A percentile compares a stretch with the other conserved stretches of the same genome.
Evolutionary conservation across 1,140 invertebrate species (phyloP).

Genomic region (Papilio xuthus): DNA sequence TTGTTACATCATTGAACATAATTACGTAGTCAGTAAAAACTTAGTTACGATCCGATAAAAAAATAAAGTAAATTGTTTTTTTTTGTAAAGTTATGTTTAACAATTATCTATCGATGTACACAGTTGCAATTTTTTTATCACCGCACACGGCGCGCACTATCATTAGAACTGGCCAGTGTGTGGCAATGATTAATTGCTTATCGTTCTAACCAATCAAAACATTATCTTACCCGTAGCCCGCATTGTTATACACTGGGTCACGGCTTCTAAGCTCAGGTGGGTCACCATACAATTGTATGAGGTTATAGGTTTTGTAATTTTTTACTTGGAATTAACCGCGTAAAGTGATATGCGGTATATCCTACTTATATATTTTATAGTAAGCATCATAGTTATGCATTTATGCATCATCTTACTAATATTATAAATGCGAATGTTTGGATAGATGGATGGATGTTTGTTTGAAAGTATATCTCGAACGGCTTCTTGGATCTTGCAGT

Average conservation of each 20-base stretch:
- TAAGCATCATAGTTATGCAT: no score
- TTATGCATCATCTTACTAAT: no score
- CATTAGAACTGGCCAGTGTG: constrained; percentile 32
- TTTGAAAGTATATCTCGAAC: no score
- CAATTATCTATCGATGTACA: not conserved
- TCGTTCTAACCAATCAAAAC: constrained; percentile 61
- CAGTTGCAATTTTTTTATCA: constrained; percentile 30
- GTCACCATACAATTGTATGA: constrained; percentile 24
- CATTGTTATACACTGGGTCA: constrained; percentile 52
- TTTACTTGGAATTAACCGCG: not conserved
- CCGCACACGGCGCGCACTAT: constrained; percentile 20
- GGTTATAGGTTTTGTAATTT: not conserved
- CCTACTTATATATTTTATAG: no score
- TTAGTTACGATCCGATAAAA: not conserved
- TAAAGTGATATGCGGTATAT: no score
- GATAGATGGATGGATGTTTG: no score
- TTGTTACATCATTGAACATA: not conserved
- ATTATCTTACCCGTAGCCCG: constrained; percentile 50
- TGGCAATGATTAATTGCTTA: constrained; percentile 67
- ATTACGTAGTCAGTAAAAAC: not conserved
- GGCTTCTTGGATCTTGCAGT: no score
- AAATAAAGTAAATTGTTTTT: not conserved
- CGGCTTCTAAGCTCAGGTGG: constrained; percentile 16
- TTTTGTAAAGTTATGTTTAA: not conserved
- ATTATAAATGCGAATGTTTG: no score